A percentile compares a stretch with the other conserved stretches of the same genome.
These are phyloP conservation scores for Euwallacea fornicatus DNA, from an alignment of 1,140 invertebrate genomes.

Conservation along the genomic window DNA sequence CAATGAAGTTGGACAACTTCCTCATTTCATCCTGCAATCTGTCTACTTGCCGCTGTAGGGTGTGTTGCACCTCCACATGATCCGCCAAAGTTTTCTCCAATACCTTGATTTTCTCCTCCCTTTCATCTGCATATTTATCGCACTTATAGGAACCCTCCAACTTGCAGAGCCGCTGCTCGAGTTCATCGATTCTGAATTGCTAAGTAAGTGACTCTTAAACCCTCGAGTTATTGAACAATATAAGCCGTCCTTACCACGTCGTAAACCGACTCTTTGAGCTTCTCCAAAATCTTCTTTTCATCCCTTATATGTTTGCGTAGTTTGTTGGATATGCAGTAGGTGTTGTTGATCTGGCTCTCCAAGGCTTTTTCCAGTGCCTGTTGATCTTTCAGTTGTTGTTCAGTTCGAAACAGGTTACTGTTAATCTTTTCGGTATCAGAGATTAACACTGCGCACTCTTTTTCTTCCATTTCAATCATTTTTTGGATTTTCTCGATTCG, in stretches of 20 bases:
- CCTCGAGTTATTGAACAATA: slow-evolving; percentile 5
- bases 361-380: slow-evolving; percentile 38
- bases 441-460: slow-evolving; percentile 38
- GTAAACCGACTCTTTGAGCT: slow-evolving; percentile 53
- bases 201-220: slow-evolving; percentile 10
- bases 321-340: slow-evolving; percentile 37
- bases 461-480: slow-evolving; percentile 44
- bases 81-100: slow-evolving; percentile 53
- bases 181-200: slow-evolving; percentile 47
- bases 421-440: slow-evolving; percentile 45
- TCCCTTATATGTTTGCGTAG: slow-evolving; percentile 43
- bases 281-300: slow-evolving; percentile 49
- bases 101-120: slow-evolving; percentile 54
- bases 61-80: slow-evolving; percentile 47
- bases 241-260: slow-evolving; percentile 44
- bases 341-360: slow-evolving; percentile 43
- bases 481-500: slow-evolving; percentile 43
- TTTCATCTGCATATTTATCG: slow-evolving; percentile 51
- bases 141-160: slow-evolving; percentile 39
- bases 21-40: slow-evolving; percentile 60
- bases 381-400: slow-evolving; percentile 42
- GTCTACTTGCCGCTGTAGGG: slow-evolving; percentile 57
- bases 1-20: slow-evolving; percentile 52
- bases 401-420: slow-evolving; percentile 40
- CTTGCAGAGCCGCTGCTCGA: slow-evolving; percentile 41